Base-by-base conservation (phyloP, 2,113 vertebrate genomes). In the Stictonetta naevosa region DNA sequence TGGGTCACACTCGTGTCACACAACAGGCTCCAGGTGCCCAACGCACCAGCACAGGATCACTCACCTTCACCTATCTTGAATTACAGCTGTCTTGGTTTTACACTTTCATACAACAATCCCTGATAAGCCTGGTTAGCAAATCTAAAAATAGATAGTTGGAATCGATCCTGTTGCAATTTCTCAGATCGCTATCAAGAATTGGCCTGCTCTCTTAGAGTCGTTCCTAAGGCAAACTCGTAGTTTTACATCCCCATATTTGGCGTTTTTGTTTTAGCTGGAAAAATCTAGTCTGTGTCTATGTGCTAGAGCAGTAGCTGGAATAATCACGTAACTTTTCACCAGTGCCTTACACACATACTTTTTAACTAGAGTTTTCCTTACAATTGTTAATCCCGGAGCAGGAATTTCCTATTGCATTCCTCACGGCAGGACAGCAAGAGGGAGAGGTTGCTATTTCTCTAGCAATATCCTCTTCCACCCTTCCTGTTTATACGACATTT, bases 401-500 rank as follows among this genome's bases (percentile, higher is more conserved):
- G 92, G 91, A 96, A 95, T 96, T 94, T 96, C 88, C 94, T 93
- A 96, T 89, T 92, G 88, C 94, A 95, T 91, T 96, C 93, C 96
- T 96, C 91, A 63, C 58, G 18, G 88, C 90, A 93, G 73, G 92
- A 96, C 83, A 92, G 83, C 88, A 78, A 85, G 85, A 95, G 85
- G 93, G 93, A 96, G 88, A 95, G 96, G 91, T 93, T 83, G 86
- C 69, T 88, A 55, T 86, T 90, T 95, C 87, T 86, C 88, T 31
- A 63, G 87, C 81, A 93, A 83, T 87, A 91, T 94, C 90, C 91
- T 83, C 86, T 96, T 90, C 96, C 95, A 97, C 96, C 95, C 95
- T 96, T 97, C 97, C 96, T 97, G 96, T 96, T 96, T 97, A 89
- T 97, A 88, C 11, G 78, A 34, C 74, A 75, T 89, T 96, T 96